phyloP scores from a whole-genome alignment of 2,113 vertebrate species.

The Mellivora capensis region DNA sequence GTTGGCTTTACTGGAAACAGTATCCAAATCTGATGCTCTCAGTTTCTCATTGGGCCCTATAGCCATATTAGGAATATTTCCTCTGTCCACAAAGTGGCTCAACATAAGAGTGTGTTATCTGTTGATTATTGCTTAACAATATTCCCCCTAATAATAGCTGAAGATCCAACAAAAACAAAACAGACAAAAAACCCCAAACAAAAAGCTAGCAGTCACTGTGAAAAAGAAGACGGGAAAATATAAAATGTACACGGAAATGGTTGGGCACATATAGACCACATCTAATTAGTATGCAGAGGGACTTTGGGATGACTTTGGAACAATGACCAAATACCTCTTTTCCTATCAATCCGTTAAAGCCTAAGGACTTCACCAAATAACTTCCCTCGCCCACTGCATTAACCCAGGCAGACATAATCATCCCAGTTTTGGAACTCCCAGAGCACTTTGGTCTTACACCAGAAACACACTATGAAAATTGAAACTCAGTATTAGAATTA shows the following conservation, averaged over 20 bases:
- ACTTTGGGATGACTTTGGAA: background rate
- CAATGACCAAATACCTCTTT: background rate
- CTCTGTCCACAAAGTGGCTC: background rate
- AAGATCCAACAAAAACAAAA: background rate
- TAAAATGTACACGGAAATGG: background rate
- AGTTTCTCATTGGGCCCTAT: background rate
- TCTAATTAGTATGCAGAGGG: background rate
- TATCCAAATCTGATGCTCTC: background rate
- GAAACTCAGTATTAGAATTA: background rate
- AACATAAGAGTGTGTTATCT: background rate
- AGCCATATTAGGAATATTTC: background rate
- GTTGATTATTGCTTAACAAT: background rate
- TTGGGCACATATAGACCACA: background rate
- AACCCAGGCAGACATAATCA: background rate
- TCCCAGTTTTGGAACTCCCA: background rate
- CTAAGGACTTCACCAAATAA: background rate
- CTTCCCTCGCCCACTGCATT: background rate
- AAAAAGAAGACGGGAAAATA: background rate
- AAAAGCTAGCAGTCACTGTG: background rate
- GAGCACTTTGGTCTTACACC: background rate
- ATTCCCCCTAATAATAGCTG: background rate
- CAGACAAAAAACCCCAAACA: background rate
- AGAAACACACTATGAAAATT: background rate
- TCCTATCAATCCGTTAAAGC: background rate
- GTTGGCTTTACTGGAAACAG: background rate